Percentiles rank a stretch among this genome's conserved stretches.
Evolutionary conservation across 1,140 invertebrate species (phyloP).

Genomic region (Apis mellifera): DNA sequence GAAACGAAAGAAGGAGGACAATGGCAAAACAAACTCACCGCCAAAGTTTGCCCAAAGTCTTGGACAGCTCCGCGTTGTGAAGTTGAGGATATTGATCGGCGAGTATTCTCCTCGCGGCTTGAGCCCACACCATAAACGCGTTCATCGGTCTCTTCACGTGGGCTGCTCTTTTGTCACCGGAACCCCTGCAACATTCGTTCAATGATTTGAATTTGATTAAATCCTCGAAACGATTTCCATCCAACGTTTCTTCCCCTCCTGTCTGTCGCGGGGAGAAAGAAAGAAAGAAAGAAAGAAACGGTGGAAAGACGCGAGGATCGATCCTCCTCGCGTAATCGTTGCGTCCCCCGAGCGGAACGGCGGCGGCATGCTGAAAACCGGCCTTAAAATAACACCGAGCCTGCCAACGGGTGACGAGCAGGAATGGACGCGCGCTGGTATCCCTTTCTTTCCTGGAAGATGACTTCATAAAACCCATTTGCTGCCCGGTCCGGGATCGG

Average conservation of each 20-base stretch:
- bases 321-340: constrained; percentile 55
- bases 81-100: constrained; percentile 95
- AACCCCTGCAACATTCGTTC: constrained; percentile 82
- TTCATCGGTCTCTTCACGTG: constrained; percentile 98
- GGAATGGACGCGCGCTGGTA: constrained; percentile 62
- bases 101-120: constrained; percentile 92
- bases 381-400: constrained; percentile 78
- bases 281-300: too few species aligned
- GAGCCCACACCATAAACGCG: constrained; percentile 98
- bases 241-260: too few species aligned
- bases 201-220: constrained; percentile 58
- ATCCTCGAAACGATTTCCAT: constrained; percentile 65
- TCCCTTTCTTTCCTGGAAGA: constrained; percentile 77
- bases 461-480: constrained; percentile 77
- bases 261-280: too few species aligned
- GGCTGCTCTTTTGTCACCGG: constrained; percentile 95
- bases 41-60: constrained; percentile 95
- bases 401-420: constrained; percentile 63
- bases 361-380: constrained; percentile 61
- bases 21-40: constrained; percentile 84
- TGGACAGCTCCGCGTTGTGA: constrained; percentile 96
- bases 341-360: constrained; percentile 47
- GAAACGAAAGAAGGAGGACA: too few species aligned
- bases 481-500: constrained; percentile 58
- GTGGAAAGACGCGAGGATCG: too few species aligned